Percentiles rank a stretch among this genome's conserved stretches.
phyloP scores from a whole-genome alignment of 2,888 invertebrate genomes.

The Epinotia nisella region DNA sequence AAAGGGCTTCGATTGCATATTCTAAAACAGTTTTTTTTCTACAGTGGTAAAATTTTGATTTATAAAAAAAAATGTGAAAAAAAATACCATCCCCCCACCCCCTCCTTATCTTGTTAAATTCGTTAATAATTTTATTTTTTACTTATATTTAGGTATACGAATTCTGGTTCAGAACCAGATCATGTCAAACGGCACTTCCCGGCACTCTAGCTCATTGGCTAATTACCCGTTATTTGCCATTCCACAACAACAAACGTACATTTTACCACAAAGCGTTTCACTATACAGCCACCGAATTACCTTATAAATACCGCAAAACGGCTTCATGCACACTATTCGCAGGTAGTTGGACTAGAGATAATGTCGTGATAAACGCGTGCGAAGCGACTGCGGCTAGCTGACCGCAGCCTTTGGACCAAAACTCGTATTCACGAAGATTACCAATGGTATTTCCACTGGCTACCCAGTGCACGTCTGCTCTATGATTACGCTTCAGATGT shows the following conservation, averaged over 20 bases:
- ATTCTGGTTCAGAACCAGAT: neutral
- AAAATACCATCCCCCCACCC: no score
- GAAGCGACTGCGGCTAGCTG: slow-evolving; percentile 64
- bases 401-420: slow-evolving; percentile 64
- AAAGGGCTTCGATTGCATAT: no score
- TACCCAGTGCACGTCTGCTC: neutral
- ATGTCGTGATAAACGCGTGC: slow-evolving; percentile 61
- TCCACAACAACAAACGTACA: neutral
- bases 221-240: slow-evolving; percentile 3
- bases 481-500: neutral
- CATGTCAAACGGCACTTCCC: neutral
- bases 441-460: neutral
- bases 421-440: neutral
- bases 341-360: slow-evolving; percentile 47
- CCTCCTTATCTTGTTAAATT: no score
- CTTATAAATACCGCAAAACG: slow-evolving; percentile 28
- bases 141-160: neutral
- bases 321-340: slow-evolving; percentile 36
- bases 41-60: no score
- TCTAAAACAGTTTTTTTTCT: no score
- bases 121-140: no score
- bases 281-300: slow-evolving; percentile 9
- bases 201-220: neutral
- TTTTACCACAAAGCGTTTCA: slow-evolving; percentile 1
- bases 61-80: no score